These are phyloP conservation scores for Caenorhabditis panamensis DNA, from an alignment of 2,888 invertebrate genomes.

Conservation along the genomic window DNA sequence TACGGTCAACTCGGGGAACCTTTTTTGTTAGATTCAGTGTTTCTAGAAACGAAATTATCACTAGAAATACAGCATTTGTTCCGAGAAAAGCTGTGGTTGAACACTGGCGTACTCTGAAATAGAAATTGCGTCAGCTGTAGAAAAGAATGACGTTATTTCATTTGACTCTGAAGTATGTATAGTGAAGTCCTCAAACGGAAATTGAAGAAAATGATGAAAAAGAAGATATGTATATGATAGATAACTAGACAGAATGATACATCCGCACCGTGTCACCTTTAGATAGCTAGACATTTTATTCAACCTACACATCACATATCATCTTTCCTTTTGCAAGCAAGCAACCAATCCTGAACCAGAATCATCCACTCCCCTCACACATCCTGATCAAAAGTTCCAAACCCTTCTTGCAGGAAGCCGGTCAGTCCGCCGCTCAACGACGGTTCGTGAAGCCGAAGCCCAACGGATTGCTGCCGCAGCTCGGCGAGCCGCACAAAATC, in stretches of 20 bases:
- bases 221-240: background rate
- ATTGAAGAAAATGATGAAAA: background rate
- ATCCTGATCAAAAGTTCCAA: background rate
- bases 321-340: background rate
- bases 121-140: slow-evolving; percentile 29
- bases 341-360: background rate
- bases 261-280: background rate
- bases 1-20: background rate
- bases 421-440: slow-evolving; percentile 58
- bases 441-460: slow-evolving; percentile 57
- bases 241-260: background rate
- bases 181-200: background rate
- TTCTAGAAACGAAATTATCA: too few species aligned
- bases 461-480: slow-evolving; percentile 37
- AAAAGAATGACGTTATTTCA: too few species aligned
- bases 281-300: background rate
- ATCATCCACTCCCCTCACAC: slow-evolving; percentile 1
- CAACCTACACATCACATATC: background rate
- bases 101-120: background rate
- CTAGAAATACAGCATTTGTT: too few species aligned
- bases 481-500: slow-evolving; percentile 17
- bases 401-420: slow-evolving; percentile 54
- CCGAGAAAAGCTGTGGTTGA: too few species aligned
- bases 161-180: background rate
- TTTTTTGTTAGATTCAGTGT: too few species aligned